Evolutionary conservation across 2,113 vertebrate species (phyloP), one percentile per base, ranked within the genome.

Genomic region (Mus spicilegus): DNA sequence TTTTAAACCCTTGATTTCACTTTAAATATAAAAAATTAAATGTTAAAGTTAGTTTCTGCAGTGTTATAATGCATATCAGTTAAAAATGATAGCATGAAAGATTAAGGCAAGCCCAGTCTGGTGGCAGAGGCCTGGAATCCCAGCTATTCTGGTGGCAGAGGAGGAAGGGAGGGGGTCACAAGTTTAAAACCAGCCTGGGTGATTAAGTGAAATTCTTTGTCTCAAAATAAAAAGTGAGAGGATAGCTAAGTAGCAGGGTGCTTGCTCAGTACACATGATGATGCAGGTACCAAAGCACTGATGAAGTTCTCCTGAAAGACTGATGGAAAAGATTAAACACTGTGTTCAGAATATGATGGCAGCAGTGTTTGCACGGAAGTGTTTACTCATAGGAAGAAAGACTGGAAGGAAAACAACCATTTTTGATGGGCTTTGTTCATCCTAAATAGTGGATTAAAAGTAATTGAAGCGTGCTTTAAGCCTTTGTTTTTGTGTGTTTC

Each of bases 371-470:
- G 54, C 76, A 65, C 94, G 19, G 93, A 95, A 76, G 39, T 92
- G 81, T 78, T 49, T 82, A 36, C 46, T 51, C 7, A 87, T 4
- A 72, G 36, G 72, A 90, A 11, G 63, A 54, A 87, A 84, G n/a
- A n/a, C 81, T 89, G 63, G n/a, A 93, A 95, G 76, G 76, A 90
- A 86, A 92, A 93, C 24, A 93, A 63, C 3, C 72, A 46, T 82
- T 87, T 87, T 97, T 73, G 65, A 96, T 97, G 94, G 69, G 65
- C 54, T 92, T 91, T 77, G 30, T 22, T 92, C 46, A 86, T 85
- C 72, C 91, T 97, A 72, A 95, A 78, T 70, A 82, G 67, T 86
- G 30, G 17, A 78, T 95, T 96, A 82, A 93, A 97, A 95, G 28
- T 92, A 49, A 95, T 87, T 95, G 76, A 93, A 91, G 13, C 92